A percentile compares a stretch with the other conserved stretches of the same genome.
phyloP scores from a whole-genome alignment of 2,888 invertebrate species.

The Metopia argyrocephala region DNA sequence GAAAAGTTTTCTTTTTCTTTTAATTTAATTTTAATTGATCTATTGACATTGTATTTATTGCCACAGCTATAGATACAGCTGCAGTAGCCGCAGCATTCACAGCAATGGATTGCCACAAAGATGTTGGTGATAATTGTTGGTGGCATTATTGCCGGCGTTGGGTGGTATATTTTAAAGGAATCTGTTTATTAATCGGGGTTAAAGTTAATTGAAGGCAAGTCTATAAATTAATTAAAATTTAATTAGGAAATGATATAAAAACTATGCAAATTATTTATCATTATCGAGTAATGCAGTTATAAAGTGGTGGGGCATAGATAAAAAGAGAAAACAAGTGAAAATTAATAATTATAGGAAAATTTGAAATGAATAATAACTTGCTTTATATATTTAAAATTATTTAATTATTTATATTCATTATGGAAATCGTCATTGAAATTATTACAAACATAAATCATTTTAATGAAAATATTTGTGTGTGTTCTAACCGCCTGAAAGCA shows the following conservation, averaged over 20 bases:
- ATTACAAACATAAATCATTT: no score
- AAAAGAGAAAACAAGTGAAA: no score
- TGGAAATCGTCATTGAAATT: no score
- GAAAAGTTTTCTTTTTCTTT: conserved; percentile 38
- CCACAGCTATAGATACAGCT: not conserved
- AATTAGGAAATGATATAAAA: not conserved
- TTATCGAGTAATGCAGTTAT: not conserved
- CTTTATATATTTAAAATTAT: no score
- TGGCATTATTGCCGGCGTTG: not conserved
- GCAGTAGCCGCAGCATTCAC: not conserved
- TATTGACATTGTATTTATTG: conserved; percentile 55
- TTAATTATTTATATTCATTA: no score
- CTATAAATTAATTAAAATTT: conserved; percentile 51
- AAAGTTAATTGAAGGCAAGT: conserved; percentile 49
- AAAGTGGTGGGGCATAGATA: not conserved
- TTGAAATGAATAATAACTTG: no score
- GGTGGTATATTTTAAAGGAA: not conserved
- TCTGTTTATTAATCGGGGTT: not conserved
- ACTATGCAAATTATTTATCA: not conserved
- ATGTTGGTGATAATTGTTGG: not conserved
- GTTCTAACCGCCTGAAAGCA: no score
- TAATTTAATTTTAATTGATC: conserved; percentile 65
- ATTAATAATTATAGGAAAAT: no score
- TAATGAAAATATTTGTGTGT: no score
- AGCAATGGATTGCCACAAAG: conserved; percentile 10